Evolutionary conservation across 1,140 invertebrate genomes (phyloP).

Genomic region (Conus betulinus): DNA sequence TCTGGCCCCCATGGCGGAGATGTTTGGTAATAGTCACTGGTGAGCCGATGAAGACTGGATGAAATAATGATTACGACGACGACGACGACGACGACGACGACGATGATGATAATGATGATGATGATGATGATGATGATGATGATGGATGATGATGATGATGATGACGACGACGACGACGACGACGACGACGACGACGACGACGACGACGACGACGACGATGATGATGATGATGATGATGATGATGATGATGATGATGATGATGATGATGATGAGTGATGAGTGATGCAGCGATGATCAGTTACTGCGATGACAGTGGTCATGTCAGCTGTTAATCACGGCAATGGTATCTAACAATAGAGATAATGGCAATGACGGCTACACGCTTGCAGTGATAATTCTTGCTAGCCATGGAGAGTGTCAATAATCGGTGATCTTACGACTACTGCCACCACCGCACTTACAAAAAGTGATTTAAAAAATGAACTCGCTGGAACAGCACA

Average conservation of each 20-base stretch:
- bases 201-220: not conserved
- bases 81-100: not conserved
- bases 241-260: not conserved
- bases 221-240: not conserved
- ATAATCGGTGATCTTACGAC: too few relatives aligned
- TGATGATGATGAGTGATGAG: too few relatives aligned
- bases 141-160: not conserved
- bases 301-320: too few relatives aligned
- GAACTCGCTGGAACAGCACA: too few relatives aligned
- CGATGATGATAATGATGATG: not conserved
- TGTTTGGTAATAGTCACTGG: not conserved
- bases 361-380: too few relatives aligned
- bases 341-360: too few relatives aligned
- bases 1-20: not conserved
- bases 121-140: not conserved
- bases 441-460: too few relatives aligned
- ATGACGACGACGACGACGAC: not conserved
- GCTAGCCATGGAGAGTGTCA: too few relatives aligned
- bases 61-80: not conserved
- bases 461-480: too few relatives aligned
- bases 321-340: too few relatives aligned
- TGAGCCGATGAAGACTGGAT: not conserved
- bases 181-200: not conserved
- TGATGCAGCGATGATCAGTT: too few relatives aligned
- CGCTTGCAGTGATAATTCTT: too few relatives aligned